Evolutionary conservation across 2,797 vertebrate species (phyloP).

Genomic region (Poeciliopsis presidionis): DNA sequence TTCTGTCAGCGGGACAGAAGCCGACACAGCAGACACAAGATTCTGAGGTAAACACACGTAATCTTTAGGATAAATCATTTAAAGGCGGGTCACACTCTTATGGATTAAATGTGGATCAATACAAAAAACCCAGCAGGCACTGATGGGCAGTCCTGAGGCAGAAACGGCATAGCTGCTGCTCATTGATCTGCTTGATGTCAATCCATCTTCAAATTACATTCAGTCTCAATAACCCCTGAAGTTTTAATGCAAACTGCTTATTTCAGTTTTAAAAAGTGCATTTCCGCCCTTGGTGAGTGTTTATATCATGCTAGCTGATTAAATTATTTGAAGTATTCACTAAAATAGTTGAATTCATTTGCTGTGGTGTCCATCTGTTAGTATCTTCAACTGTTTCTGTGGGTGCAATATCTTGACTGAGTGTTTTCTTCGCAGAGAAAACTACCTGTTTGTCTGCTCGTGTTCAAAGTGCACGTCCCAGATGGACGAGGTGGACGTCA

Average conservation of each 20-base stretch:
- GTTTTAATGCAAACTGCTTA: slow-evolving; percentile 24
- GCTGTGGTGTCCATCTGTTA: background rate
- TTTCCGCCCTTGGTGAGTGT: slow-evolving; percentile 7
- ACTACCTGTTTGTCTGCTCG: slow-evolving; percentile 95
- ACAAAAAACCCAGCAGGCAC: slow-evolving; percentile 29
- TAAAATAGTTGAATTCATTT: slow-evolving; percentile 9
- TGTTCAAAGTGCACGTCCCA: slow-evolving; percentile 94
- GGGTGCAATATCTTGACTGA: slow-evolving; percentile 27
- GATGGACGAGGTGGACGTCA: slow-evolving; percentile 89
- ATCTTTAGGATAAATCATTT: slow-evolving; percentile 44
- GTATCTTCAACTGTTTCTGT: slow-evolving; percentile 11
- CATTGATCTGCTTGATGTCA: slow-evolving; percentile 62
- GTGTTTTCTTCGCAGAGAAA: slow-evolving; percentile 84
- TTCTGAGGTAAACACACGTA: slow-evolving; percentile 86
- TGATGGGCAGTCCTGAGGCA: slow-evolving; percentile 30
- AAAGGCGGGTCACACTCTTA: slow-evolving; percentile 24
- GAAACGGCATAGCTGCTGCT: slow-evolving; percentile 26
- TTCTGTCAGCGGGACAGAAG: slow-evolving; percentile 95
- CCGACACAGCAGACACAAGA: slow-evolving; percentile 94
- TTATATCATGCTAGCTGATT: slow-evolving; percentile 12
- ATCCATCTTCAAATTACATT: slow-evolving; percentile 31
- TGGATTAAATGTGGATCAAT: slow-evolving; percentile 62
- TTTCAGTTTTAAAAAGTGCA: slow-evolving; percentile 25
- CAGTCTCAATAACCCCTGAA: background rate
- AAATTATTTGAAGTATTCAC: slow-evolving; percentile 29